These are phyloP conservation scores for Myopa testacea DNA, from an alignment of 2,888 invertebrate genomes.

Conservation along the genomic window DNA sequence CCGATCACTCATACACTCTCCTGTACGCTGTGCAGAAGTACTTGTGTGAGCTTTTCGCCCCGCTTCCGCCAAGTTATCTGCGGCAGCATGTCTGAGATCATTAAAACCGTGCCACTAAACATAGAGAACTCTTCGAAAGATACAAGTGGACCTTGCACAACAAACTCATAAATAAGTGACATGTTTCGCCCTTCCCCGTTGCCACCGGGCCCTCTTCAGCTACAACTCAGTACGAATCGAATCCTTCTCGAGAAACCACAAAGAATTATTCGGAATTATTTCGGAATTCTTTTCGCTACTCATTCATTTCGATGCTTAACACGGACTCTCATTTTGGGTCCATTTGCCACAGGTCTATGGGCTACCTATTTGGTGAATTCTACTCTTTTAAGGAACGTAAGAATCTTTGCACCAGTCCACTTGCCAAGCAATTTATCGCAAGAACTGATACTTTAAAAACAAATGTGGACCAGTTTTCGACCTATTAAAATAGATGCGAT, in stretches of 20 bases:
- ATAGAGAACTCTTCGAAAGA: slow-evolving; percentile 27
- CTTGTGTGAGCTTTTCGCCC: neutral
- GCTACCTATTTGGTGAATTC: neutral
- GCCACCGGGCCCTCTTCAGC: neutral
- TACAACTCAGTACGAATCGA: neutral
- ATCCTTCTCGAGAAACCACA: neutral
- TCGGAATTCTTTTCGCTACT: neutral
- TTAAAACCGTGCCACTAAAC: slow-evolving; percentile 30
- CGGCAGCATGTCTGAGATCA: slow-evolving; percentile 19
- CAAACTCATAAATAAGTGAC: slow-evolving; percentile 33
- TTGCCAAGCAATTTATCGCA: neutral
- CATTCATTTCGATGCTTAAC: neutral
- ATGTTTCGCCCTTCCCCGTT: neutral
- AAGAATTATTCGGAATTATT: neutral
- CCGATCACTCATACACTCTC: neutral
- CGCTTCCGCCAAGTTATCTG: slow-evolving; percentile 12
- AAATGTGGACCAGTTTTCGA: too few species aligned
- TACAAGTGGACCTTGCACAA: slow-evolving; percentile 34
- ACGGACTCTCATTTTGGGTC: neutral
- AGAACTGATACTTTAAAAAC: too few species aligned
- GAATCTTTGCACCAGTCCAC: neutral
- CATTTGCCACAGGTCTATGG: neutral
- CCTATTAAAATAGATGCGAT: too few species aligned
- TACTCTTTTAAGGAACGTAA: neutral
- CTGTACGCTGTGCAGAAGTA: neutral